These are phyloP conservation scores for Noctua janthe DNA, from an alignment of 2,888 invertebrate genomes.

Conservation along the genomic window DNA sequence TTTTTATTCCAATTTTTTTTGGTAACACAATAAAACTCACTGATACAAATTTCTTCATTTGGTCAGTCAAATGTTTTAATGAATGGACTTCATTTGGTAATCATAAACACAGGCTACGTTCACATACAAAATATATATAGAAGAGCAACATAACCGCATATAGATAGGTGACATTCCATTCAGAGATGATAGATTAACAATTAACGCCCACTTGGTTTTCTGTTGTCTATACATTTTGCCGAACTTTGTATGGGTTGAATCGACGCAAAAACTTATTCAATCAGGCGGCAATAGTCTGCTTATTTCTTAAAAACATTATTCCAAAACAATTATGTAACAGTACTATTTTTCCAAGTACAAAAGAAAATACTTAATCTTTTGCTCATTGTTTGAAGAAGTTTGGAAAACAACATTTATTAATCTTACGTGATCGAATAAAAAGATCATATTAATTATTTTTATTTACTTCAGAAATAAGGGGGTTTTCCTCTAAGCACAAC, in stretches of 20 bases:
- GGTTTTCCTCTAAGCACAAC: no score
- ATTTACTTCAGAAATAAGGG: neutral
- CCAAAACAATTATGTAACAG: neutral
- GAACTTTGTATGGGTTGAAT: conserved; percentile 1
- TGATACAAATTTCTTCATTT: no score
- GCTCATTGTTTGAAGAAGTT: neutral
- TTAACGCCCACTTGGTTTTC: conserved; percentile 19
- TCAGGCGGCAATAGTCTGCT: neutral
- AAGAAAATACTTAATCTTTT: neutral
- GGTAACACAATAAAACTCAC: no score
- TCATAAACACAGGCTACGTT: neutral
- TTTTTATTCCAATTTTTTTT: no score
- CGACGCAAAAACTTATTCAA: neutral
- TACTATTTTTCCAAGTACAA: neutral
- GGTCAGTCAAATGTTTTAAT: neutral
- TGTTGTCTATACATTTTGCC: neutral
- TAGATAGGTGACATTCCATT: neutral
- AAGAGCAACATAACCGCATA: neutral
- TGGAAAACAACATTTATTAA: neutral
- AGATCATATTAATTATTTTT: neutral
- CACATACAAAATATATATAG: neutral
- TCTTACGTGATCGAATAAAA: neutral
- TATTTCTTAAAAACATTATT: neutral
- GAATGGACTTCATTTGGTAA: neutral
- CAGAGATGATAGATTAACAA: conserved; percentile 13